These are phyloP conservation scores for Chaitophorus viminalis DNA, from an alignment of 2,888 invertebrate genomes.

Conservation along the genomic window DNA sequence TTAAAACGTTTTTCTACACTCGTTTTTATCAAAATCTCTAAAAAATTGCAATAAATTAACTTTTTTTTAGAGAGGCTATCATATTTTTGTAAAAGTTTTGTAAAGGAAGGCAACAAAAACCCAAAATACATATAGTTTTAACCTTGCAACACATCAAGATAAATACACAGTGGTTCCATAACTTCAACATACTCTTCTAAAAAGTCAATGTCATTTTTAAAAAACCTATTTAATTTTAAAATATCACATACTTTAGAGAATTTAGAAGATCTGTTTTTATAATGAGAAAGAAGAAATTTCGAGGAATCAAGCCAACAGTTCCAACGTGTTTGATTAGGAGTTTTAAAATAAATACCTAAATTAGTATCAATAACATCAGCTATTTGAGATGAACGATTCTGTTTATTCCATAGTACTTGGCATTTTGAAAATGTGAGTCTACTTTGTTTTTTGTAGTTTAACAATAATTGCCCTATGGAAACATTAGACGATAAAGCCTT, in stretches of 20 bases:
- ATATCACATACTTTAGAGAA: not conserved
- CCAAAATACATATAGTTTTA: conserved; percentile 38
- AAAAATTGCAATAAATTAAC: not conserved
- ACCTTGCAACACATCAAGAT: conserved; percentile 13
- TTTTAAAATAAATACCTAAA: conserved; percentile 25
- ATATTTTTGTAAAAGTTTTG: conserved; percentile 12
- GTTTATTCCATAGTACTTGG: not conserved
- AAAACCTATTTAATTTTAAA: conserved; percentile 15
- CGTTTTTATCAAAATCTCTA: conserved; percentile 17
- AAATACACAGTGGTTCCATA: conserved; percentile 16
- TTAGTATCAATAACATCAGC: not conserved
- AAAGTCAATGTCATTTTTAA: conserved; percentile 4
- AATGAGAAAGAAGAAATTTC: conserved; percentile 6
- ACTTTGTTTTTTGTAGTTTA: conserved; percentile 7
- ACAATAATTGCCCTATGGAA: not conserved
- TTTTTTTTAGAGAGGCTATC: not conserved
- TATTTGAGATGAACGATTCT: not conserved
- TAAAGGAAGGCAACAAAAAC: not conserved
- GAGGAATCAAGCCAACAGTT: not conserved
- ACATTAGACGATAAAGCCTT: conserved; percentile 1
- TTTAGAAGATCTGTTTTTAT: conserved; percentile 6
- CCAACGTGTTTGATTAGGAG: not conserved
- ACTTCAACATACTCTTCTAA: conserved; percentile 9
- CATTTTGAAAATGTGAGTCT: conserved; percentile 24
- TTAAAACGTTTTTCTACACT: not conserved